Conservation (phyloP, 2,113 vertebrate species). For the Odocoileus virginianus region DNA sequence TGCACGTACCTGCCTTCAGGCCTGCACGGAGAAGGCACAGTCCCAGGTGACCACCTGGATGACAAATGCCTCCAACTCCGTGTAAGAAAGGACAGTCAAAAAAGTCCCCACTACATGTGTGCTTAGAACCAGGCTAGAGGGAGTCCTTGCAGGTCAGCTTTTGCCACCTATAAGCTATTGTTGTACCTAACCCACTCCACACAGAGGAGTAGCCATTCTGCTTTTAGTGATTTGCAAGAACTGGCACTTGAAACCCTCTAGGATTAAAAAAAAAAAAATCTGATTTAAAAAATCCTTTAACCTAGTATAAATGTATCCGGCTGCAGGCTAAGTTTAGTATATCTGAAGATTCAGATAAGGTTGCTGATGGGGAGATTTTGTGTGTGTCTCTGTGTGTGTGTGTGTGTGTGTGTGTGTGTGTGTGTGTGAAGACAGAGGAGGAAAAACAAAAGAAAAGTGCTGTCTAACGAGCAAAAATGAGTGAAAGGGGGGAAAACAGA, state of each 20-base stretch:
- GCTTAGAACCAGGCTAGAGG: background rate
- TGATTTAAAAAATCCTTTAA: slow-evolving; percentile 50
- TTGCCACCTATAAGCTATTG: background rate
- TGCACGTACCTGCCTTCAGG: background rate
- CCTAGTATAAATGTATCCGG: background rate
- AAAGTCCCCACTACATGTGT: background rate
- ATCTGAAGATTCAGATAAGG: slow-evolving; percentile 55
- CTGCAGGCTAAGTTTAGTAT: slow-evolving; percentile 23
- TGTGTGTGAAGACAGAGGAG: background rate
- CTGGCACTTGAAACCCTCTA: background rate
- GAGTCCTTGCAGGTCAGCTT: background rate
- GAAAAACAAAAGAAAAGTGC: background rate
- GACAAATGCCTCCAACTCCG: background rate
- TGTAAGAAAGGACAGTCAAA: background rate
- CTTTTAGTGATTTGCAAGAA: background rate
- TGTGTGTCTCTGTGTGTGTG: background rate
- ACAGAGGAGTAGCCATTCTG: background rate
- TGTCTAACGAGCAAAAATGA: background rate
- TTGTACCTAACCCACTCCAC: background rate
- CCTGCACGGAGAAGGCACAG: background rate
- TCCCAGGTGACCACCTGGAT: background rate
- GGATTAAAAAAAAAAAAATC: background rate
- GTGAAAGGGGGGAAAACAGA: background rate
- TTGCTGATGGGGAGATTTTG: background rate
- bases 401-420: background rate